Evolutionary conservation across 2,113 vertebrate genomes (phyloP).

Genomic region (Camelus dromedarius): DNA sequence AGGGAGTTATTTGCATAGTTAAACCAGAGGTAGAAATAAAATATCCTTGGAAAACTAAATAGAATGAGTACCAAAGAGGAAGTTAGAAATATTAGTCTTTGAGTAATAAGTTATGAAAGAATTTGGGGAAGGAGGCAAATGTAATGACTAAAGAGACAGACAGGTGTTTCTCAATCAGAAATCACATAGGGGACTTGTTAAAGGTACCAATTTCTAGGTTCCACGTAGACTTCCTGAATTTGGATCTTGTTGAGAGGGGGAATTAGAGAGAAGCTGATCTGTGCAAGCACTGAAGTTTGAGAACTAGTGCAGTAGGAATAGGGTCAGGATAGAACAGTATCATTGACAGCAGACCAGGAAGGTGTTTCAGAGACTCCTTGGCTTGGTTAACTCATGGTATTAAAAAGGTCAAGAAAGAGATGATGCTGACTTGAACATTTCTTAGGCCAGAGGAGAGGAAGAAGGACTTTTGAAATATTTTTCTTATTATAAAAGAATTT

Average conservation of each 20-base stretch:
- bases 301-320: not conserved
- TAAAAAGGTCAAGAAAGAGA: not conserved
- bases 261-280: not conserved
- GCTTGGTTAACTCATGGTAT: not conserved
- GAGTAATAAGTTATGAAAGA: not conserved
- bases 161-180: not conserved
- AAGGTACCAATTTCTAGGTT: not conserved
- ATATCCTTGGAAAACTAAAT: constrained; percentile 12
- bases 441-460: not conserved
- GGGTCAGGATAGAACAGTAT: no score
- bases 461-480: not conserved
- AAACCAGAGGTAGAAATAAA: not conserved
- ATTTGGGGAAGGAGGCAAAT: not conserved
- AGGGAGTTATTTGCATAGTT: constrained; percentile 10
- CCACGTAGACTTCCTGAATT: not conserved
- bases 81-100: not conserved
- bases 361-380: not conserved
- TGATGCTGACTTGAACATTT: not conserved
- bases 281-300: not conserved
- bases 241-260: not conserved
- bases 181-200: not conserved
- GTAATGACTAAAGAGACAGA: not conserved
- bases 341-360: not conserved
- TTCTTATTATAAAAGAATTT: not conserved
- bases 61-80: constrained; percentile 5